Evolutionary conservation across 2,888 invertebrate genomes (phyloP).

Genomic region (Leistus spinibarbis): DNA sequence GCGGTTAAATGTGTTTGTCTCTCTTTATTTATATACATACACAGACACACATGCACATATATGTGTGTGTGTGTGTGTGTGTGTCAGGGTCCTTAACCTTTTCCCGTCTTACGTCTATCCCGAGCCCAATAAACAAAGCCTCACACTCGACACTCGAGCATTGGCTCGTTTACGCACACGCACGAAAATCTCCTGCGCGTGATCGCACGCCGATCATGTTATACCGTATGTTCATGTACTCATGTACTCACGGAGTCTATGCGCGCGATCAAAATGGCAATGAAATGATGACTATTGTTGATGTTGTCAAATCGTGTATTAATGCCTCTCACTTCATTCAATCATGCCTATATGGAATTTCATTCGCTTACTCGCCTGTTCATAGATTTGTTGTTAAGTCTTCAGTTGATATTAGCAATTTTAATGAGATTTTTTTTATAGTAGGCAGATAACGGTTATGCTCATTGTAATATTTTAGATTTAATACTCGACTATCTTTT

Average conservation of each 20-base stretch:
- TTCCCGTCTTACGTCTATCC: slow-evolving; percentile 15
- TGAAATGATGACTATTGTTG: not conserved
- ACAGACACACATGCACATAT: not conserved
- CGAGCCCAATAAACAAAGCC: slow-evolving; percentile 10
- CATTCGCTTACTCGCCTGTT: not conserved
- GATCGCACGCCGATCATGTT: slow-evolving; percentile 4
- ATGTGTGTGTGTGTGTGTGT: slow-evolving; percentile 14
- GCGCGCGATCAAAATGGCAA: not conserved
- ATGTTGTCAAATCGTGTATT: not conserved
- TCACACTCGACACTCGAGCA: not conserved
- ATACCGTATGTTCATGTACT: not conserved
- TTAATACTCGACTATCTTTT: too few species aligned
- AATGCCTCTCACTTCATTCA: not conserved
- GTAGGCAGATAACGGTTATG: not conserved
- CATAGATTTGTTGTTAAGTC: too few species aligned
- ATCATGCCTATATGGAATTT: not conserved
- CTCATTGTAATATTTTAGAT: not conserved
- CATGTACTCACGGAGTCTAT: not conserved
- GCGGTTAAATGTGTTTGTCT: not conserved
- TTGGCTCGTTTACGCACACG: slow-evolving; percentile 22
- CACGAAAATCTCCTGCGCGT: slow-evolving; percentile 2
- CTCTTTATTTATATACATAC: not conserved
- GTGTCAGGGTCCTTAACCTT: slow-evolving; percentile 21
- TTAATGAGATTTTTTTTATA: not conserved
- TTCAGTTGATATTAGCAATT: not conserved